A percentile compares a stretch with the other conserved stretches of the same genome.
Evolutionary conservation across 2,888 invertebrate species (phyloP).

Genomic region (Rhodophaea formosa): DNA sequence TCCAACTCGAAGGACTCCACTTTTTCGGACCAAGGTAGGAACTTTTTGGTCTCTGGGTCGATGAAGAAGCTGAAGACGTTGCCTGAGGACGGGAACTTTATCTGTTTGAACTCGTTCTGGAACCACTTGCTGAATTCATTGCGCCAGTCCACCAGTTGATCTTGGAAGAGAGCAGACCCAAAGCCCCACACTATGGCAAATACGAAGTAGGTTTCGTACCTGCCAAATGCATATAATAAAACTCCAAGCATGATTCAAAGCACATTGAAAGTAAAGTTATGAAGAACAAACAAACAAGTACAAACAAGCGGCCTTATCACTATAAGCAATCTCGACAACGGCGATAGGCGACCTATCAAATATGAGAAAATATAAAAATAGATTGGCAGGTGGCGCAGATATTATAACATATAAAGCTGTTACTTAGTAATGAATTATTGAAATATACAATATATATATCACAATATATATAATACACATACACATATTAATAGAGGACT

Average conservation of each 20-base stretch:
- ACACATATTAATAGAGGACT: no score
- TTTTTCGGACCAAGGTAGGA: slow-evolving; percentile 92
- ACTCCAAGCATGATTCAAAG: background rate
- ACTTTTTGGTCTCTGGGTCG: slow-evolving; percentile 91
- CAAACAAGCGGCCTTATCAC: no score
- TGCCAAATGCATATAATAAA: slow-evolving; percentile 32
- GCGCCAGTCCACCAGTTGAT: slow-evolving; percentile 94
- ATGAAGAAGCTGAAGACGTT: slow-evolving; percentile 95
- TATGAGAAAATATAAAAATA: no score
- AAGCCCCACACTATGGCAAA: slow-evolving; percentile 96
- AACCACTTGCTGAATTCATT: slow-evolving; percentile 98
- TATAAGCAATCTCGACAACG: no score
- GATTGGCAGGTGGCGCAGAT: no score
- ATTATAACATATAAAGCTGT: no score
- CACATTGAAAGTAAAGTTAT: background rate
- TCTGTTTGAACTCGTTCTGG: slow-evolving; percentile 93
- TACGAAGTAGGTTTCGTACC: slow-evolving; percentile 95
- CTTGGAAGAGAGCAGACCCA: slow-evolving; percentile 94
- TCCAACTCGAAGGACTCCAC: slow-evolving; percentile 91
- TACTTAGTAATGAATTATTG: no score
- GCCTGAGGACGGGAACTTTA: slow-evolving; percentile 92
- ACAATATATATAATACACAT: no score
- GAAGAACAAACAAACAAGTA: slow-evolving; percentile 5
- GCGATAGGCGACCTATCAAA: no score
- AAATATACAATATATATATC: no score